phyloP scores from a whole-genome alignment of 2,888 invertebrate genomes.

The Patella ulyssiponensis region DNA sequence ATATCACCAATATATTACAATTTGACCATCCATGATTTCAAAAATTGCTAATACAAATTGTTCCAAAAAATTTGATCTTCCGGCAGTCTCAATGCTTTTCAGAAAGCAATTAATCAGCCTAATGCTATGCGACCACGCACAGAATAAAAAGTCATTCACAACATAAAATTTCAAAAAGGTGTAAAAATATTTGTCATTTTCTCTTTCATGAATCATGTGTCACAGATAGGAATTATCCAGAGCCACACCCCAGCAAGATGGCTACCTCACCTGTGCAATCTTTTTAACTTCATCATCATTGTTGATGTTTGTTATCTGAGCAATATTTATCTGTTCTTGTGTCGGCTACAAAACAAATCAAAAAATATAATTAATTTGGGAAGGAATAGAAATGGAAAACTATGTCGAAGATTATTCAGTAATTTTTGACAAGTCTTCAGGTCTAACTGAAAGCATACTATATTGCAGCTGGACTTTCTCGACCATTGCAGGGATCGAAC shows the following conservation, averaged over 20 bases:
- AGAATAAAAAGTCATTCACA: neutral
- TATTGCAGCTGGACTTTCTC: too few species aligned
- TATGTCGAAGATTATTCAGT: too few species aligned
- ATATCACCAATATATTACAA: too few species aligned
- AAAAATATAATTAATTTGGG: conserved; percentile 6
- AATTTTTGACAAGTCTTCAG: too few species aligned
- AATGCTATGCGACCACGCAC: too few species aligned
- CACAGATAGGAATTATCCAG: neutral
- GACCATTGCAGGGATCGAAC: too few species aligned
- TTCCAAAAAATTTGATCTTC: too few species aligned
- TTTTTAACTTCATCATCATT: conserved; percentile 79
- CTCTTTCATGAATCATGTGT: neutral
- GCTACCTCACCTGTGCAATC: conserved; percentile 73
- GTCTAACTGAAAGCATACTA: too few species aligned
- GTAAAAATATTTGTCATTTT: conserved; percentile 13
- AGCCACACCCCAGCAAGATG: neutral
- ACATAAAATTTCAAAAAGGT: neutral
- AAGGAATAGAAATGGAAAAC: neutral
- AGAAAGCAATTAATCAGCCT: too few species aligned
- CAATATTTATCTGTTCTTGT: conserved; percentile 88
- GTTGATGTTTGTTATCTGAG: conserved; percentile 82
- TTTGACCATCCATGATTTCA: too few species aligned
- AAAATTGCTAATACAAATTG: too few species aligned
- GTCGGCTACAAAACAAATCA: conserved; percentile 78
- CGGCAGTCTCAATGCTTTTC: too few species aligned